Base-by-base conservation (phyloP, 1,140 invertebrate genomes). In the Papilio polyxenes region DNA sequence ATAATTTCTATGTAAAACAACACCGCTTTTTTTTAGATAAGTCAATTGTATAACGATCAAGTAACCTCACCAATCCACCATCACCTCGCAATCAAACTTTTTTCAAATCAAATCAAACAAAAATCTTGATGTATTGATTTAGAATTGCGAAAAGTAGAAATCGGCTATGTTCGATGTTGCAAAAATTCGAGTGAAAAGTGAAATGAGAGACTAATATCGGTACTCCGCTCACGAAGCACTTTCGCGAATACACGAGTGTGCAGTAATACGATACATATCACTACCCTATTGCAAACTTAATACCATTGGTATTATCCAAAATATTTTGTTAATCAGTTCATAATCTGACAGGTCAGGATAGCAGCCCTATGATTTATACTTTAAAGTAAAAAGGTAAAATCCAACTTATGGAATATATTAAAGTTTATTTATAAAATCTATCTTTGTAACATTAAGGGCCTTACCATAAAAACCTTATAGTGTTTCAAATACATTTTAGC, bases 101-200 rank as follows among this genome's bases (percentile, higher is more conserved):
- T n/a, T n/a, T n/a, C n/a, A n/a, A n/a, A n/a, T n/a, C n/a, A n/a
- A n/a, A n/a, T n/a, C n/a, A n/a, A n/a, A n/a, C n/a, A n/a, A n/a
- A n/a, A 31, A 62, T 59, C 48, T 59, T 37, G 11, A 79, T 79
- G 40, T 15, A 79, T 74, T 10, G 75, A 51, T 72, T 49, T 49
- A 72, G 37, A 75, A 81, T 40, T 53, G 31, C 48, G n/a, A 62
- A 84, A 80, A 82, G 69, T 83, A 84, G 83, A 87, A 86, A 86
- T 82, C 85, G 80, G 59, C 17, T 44, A 51, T 76, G 23, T 17
- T 69, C 40, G 81, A 79, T 87, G 82, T 87, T 77, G 86, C 86
- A 86, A 86, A 89, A 84, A 81, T 85, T 62, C 81, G 80, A 83
- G 82, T 79, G 82, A 85, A 88, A 88, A 88, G 87, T 88, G 85